These are phyloP conservation scores for Eupithecia dodoneata DNA, from an alignment of 2,888 invertebrate genomes.

Conservation along the genomic window DNA sequence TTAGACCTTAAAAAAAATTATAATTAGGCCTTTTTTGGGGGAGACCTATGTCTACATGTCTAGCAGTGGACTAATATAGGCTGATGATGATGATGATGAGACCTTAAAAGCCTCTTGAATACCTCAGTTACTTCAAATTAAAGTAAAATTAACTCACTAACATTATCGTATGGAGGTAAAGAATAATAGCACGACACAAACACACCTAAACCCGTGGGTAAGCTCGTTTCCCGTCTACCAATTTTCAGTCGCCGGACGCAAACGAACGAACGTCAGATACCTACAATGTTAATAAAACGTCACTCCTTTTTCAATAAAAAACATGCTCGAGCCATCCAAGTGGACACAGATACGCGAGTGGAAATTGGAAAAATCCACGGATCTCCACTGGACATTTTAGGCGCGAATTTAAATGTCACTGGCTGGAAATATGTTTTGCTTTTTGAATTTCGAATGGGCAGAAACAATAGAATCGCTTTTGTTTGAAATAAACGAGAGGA, in stretches of 20 bases:
- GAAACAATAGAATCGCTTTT: conserved; percentile 18
- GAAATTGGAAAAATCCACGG: conserved; percentile 76
- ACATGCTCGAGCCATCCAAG: conserved; percentile 57
- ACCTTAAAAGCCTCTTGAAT: background rate
- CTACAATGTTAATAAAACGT: conserved; percentile 50
- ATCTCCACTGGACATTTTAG: conserved; percentile 47
- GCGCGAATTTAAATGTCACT: conserved; percentile 21
- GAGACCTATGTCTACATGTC: too few species aligned
- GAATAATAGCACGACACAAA: background rate
- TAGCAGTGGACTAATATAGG: too few species aligned
- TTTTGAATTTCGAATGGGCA: conserved; percentile 27
- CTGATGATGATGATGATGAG: too few species aligned
- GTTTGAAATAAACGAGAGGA: background rate
- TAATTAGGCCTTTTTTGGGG: too few species aligned
- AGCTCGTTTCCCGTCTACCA: conserved; percentile 21
- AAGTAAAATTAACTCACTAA: background rate
- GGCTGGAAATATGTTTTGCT: conserved; percentile 29
- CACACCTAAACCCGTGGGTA: background rate
- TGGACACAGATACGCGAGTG: conserved; percentile 67
- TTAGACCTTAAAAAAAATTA: background rate
- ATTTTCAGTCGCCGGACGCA: conserved; percentile 37
- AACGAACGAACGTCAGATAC: conserved; percentile 38
- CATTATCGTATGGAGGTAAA: background rate
- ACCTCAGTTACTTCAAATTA: background rate
- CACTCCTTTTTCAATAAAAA: conserved; percentile 49